Base-by-base conservation (phyloP, 2,797 vertebrate species). In the Vireo griseus region DNA sequence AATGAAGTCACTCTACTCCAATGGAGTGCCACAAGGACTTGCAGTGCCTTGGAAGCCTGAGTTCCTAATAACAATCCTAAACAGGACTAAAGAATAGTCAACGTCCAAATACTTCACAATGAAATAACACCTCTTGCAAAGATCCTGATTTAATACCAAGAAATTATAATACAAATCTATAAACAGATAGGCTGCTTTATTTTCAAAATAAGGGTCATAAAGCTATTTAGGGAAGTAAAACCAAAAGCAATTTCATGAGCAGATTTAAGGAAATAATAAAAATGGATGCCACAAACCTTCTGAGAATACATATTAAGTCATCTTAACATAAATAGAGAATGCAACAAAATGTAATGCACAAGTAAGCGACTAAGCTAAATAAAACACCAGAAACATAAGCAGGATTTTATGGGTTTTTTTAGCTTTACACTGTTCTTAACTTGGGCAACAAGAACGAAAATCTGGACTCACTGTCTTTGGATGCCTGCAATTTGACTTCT, bases 201-300 rank as follows among this genome's bases (percentile, higher is more conserved):
- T 67, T 48, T 72, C 37, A 67, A 89, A 71, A 39, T 31, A 76
- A 77, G 19, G 2, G 26, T 62, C 29, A 86, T 26, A 59, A 86
- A 89, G 21, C 10, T 71, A 68, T 44, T 76, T 67, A 10, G 21
- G 13, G 31, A 92, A 85, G 59, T 80, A 80, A 93, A 95, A 92
- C 19, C 55, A 91, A 94, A 80, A 74, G 44, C 22, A 80, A 52
- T 74, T 83, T 69, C 47, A 69, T 15, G n/a, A 83, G 52, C 13
- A 91, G 24, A 69, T 83, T 90, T 48, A 88, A 81, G 48, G 59
- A 88, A 94, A 94, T 48, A 29, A 94, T 69, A 89, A 86, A 86
- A 88, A 86, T 37, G 51, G 59, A 92, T 69, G 71, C 69, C 79
- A 95, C 85, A 92, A 88, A 78, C 69, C 40, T 92, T 80, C 54